phyloP scores from a whole-genome alignment of 2,797 vertebrate species.

The Falco biarmicus region DNA sequence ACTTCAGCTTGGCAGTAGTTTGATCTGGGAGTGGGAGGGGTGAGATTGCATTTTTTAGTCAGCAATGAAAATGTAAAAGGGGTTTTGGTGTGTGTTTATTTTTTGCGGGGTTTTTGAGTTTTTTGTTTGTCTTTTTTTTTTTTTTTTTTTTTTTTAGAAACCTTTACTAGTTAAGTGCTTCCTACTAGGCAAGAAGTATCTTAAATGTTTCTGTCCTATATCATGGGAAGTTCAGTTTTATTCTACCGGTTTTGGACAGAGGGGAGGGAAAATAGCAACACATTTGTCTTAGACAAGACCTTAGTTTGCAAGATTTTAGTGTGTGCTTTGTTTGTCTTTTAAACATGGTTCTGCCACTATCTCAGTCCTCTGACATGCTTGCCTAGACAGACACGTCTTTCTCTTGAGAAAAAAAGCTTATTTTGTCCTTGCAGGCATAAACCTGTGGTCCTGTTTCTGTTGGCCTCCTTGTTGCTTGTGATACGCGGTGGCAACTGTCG shows the following conservation, averaged over 20 bases:
- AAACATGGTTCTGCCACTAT: background rate
- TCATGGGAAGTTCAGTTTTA: background rate
- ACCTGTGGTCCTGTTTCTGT: background rate
- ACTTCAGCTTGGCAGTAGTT: background rate
- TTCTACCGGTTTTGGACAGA: background rate
- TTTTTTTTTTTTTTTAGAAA: background rate
- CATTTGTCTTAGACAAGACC: background rate
- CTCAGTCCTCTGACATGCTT: background rate
- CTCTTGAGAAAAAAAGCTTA: background rate
- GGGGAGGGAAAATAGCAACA: background rate
- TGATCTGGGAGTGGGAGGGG: background rate
- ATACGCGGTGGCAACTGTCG: slow-evolving; percentile 4
- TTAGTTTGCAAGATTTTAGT: background rate
- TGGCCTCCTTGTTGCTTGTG: background rate
- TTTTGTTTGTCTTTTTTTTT: no score
- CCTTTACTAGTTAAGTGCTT: background rate
- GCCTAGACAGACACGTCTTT: background rate
- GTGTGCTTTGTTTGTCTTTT: background rate
- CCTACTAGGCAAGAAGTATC: background rate
- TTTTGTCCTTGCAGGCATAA: background rate
- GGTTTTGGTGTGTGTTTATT: background rate
- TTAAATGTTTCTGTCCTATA: background rate
- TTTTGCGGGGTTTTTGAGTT: background rate
- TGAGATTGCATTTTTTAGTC: background rate
- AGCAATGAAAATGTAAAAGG: background rate